Evolutionary conservation across 1,140 invertebrate genomes (phyloP).

Genomic region (Xylocopa sonorina): DNA sequence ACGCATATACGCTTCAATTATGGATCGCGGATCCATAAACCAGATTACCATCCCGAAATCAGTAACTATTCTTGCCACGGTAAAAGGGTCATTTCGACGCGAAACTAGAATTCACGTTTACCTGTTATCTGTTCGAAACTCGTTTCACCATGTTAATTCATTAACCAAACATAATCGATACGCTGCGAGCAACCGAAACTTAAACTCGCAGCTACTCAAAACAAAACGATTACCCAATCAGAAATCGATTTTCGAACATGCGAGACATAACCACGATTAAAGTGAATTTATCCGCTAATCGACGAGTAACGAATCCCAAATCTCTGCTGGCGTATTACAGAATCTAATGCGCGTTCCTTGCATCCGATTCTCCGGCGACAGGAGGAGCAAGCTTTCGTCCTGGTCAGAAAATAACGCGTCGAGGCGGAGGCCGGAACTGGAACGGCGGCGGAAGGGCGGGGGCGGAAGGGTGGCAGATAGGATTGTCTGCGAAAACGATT

Average conservation of each 20-base stretch:
- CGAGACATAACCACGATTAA: too few species aligned
- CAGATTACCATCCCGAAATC: background rate
- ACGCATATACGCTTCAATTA: slow-evolving; percentile 1
- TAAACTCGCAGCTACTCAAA: too few species aligned
- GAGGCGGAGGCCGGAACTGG: background rate
- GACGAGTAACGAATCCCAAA: too few species aligned
- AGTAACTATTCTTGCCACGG: background rate
- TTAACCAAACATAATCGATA: too few species aligned
- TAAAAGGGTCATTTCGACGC: background rate
- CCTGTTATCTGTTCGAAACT: too few species aligned
- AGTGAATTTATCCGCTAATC: too few species aligned
- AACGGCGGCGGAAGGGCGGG: background rate
- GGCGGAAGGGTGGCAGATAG: slow-evolving; percentile 4
- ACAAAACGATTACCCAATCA: too few species aligned
- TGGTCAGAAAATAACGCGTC: background rate
- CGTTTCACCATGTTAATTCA: too few species aligned
- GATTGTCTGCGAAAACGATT: slow-evolving; percentile 58
- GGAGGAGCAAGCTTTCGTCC: background rate
- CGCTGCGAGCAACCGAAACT: too few species aligned
- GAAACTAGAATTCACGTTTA: background rate
- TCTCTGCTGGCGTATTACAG: too few species aligned
- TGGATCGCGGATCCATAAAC: background rate
- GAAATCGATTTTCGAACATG: too few species aligned
- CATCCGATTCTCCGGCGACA: background rate
- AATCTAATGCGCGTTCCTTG: too few species aligned